Evolutionary conservation across 35 echinoderm and acorn worm species (phyloP).

Genomic region (Ophiothrix spiculata): DNA sequence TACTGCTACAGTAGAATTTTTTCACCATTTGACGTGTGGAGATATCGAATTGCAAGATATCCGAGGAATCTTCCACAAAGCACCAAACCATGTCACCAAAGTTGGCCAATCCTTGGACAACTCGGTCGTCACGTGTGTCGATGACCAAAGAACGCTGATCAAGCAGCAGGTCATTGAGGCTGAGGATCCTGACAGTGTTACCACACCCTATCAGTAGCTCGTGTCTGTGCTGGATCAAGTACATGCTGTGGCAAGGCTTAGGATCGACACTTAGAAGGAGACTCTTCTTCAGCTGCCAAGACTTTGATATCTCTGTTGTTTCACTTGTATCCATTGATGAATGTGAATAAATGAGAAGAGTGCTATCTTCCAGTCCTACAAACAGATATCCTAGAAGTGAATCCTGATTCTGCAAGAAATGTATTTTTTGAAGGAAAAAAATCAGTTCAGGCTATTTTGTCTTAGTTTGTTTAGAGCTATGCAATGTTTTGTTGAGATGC

Average conservation of each 20-base stretch:
- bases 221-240: not conserved
- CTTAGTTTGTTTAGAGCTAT: too few species aligned
- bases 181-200: not conserved
- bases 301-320: not conserved
- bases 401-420: not conserved
- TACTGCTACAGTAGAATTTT: not conserved
- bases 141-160: not conserved
- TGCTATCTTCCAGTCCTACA: not conserved
- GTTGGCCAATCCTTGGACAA: not conserved
- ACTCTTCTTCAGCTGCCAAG: not conserved
- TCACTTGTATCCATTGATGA: too few species aligned
- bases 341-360: not conserved
- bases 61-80: not conserved
- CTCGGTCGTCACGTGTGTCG: not conserved
- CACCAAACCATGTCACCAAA: not conserved
- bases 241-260: not conserved
- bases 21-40: not conserved
- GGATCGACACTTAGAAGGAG: not conserved
- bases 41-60: not conserved
- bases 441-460: too few species aligned
- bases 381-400: not conserved
- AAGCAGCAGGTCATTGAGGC: not conserved
- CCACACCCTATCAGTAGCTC: not conserved
- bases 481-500: too few species aligned
- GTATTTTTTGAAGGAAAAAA: too few species aligned